A percentile compares a stretch with the other conserved stretches of the same genome.
Evolutionary conservation across 2,888 invertebrate genomes (phyloP).

Genomic region (Rhodophaea formosa): DNA sequence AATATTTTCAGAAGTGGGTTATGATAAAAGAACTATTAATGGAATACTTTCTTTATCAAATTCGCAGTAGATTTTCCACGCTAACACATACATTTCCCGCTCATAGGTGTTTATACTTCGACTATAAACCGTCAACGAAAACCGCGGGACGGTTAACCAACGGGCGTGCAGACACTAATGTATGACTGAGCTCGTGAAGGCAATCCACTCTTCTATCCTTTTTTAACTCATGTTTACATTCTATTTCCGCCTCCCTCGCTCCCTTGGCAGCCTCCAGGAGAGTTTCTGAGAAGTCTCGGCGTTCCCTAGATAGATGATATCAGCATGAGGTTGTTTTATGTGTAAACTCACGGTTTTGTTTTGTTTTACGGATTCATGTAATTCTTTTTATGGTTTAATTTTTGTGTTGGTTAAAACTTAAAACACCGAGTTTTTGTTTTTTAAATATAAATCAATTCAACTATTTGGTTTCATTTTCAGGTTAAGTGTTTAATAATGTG

Average conservation of each 20-base stretch:
- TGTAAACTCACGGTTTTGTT: constrained; percentile 37
- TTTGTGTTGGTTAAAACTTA: constrained; percentile 20
- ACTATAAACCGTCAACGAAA: neutral
- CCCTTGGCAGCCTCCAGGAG: constrained; percentile 54
- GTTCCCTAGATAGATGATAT: constrained; percentile 49
- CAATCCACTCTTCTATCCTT: constrained; percentile 54
- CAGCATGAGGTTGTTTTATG: constrained; percentile 49
- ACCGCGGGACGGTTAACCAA: constrained; percentile 4
- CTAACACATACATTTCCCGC: no score
- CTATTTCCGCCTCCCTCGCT: constrained; percentile 34
- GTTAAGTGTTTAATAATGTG: no score
- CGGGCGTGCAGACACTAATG: constrained; percentile 33
- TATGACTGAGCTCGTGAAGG: constrained; percentile 55
- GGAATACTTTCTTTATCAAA: no score
- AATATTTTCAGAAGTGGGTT: no score
- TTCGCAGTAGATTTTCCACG: no score
- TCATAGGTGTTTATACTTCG: no score
- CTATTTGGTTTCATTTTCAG: no score
- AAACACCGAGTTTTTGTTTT: constrained; percentile 13
- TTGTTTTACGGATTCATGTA: constrained; percentile 10
- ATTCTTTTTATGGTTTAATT: constrained; percentile 14
- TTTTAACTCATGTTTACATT: constrained; percentile 30
- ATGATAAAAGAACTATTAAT: no score
- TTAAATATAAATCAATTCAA: constrained; percentile 1
- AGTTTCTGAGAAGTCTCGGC: constrained; percentile 59